Evolutionary conservation across 2,888 invertebrate genomes (phyloP).

Genomic region (Amblyjoppa fuscipennis): DNA sequence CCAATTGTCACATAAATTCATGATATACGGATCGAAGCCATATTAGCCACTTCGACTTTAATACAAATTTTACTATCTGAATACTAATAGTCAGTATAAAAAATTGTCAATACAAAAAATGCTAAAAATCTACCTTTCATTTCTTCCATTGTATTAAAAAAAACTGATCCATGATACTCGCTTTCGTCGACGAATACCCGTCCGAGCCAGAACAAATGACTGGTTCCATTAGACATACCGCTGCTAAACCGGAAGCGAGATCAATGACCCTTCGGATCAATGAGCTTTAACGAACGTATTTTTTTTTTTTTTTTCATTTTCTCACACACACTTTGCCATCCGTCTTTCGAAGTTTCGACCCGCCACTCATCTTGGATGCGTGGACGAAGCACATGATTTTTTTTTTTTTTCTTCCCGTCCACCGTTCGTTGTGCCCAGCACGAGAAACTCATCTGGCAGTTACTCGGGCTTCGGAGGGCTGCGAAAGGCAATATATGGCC

Average conservation of each 20-base stretch:
- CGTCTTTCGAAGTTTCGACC: slow-evolving; percentile 18
- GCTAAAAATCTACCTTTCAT: no score
- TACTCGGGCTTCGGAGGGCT: not conserved
- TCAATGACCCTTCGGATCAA: not conserved
- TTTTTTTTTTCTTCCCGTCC: slow-evolving; percentile 1
- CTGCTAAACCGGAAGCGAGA: not conserved
- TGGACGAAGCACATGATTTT: slow-evolving; percentile 2
- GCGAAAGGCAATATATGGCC: slow-evolving; percentile 16
- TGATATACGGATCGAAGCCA: no score
- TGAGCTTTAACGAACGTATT: slow-evolving; percentile 16
- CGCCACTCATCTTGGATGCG: slow-evolving; percentile 26
- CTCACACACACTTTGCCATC: not conserved
- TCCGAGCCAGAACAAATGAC: not conserved
- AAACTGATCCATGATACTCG: no score
- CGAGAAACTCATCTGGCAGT: slow-evolving; percentile 52
- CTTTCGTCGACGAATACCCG: not conserved
- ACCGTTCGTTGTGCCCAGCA: slow-evolving; percentile 21
- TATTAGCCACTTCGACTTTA: no score
- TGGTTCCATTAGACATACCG: not conserved
- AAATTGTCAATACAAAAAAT: no score
- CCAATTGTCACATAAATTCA: no score
- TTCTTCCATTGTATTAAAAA: no score
- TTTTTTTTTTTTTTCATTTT: not conserved
- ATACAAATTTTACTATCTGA: not conserved
- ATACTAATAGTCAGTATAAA: not conserved